Percentiles rank a stretch among this genome's conserved stretches.
Evolutionary conservation across 2,113 vertebrate species (phyloP).

Genomic region (Urocitellus parryii): DNA sequence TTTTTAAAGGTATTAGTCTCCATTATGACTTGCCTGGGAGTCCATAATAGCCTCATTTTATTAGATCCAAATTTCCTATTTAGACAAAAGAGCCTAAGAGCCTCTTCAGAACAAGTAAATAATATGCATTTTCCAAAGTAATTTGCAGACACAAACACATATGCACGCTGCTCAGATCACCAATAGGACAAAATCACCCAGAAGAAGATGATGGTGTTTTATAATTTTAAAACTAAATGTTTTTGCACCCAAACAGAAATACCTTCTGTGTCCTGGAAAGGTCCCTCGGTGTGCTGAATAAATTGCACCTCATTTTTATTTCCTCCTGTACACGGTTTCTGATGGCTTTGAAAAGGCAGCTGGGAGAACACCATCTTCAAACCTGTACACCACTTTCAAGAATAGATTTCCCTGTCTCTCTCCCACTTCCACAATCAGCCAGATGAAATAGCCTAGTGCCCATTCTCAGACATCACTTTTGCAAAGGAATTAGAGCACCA

Average conservation of each 20-base stretch:
- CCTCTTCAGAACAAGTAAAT: slow-evolving; percentile 82
- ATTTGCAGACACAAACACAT: slow-evolving; percentile 78
- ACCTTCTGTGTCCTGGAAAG: slow-evolving; percentile 41
- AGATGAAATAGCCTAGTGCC: background rate
- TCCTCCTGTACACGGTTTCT: background rate
- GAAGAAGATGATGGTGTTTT: slow-evolving; percentile 60
- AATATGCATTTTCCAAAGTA: slow-evolving; percentile 82
- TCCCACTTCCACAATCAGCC: background rate
- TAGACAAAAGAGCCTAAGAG: slow-evolving; percentile 78
- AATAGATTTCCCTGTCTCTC: background rate
- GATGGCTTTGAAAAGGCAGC: slow-evolving; percentile 44
- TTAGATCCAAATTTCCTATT: slow-evolving; percentile 75
- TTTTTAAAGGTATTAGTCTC: slow-evolving; percentile 74
- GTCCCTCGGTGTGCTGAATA: slow-evolving; percentile 37
- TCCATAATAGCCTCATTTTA: slow-evolving; percentile 76
- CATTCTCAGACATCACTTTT: background rate
- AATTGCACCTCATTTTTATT: slow-evolving; percentile 64
- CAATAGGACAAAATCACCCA: slow-evolving; percentile 71
- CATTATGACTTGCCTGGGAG: slow-evolving; percentile 67
- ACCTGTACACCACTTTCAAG: background rate
- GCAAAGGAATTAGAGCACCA: background rate
- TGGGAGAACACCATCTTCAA: background rate
- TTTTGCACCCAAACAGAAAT: slow-evolving; percentile 67
- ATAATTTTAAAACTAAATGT: slow-evolving; percentile 77
- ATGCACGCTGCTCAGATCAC: slow-evolving; percentile 33